Percentiles rank a stretch among this genome's conserved stretches.
Conservation (phyloP, 2,113 vertebrate species). For the Notarius quadriscutis region DNA sequence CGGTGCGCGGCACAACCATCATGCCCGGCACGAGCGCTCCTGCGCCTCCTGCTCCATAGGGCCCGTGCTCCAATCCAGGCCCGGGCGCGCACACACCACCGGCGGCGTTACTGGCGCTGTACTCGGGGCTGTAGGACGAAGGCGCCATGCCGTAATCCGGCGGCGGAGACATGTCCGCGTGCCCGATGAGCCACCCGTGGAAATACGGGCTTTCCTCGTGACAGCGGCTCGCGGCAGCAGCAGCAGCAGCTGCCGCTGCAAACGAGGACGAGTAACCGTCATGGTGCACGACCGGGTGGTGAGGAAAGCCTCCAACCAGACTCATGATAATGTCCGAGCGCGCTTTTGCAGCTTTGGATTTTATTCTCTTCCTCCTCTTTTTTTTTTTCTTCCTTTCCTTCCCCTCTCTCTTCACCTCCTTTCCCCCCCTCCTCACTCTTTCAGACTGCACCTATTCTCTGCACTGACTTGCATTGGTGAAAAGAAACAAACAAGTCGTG, state of each 20-base stretch:
- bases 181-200: constrained; percentile 94
- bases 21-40: constrained; percentile 77
- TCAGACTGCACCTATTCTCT: neutral
- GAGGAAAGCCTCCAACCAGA: constrained; percentile 92
- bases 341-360: neutral
- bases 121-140: constrained; percentile 93
- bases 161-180: constrained; percentile 94
- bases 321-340: constrained; percentile 75
- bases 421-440: neutral
- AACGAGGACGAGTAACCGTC: constrained; percentile 91
- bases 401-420: no score
- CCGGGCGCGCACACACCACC: constrained; percentile 34
- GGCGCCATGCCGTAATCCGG: constrained; percentile 92
- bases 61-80: constrained; percentile 81
- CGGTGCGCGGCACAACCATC: constrained; percentile 75
- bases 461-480: neutral
- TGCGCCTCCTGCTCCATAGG: constrained; percentile 86
- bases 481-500: constrained; percentile 20
- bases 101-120: constrained; percentile 79
- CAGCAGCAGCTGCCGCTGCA: constrained; percentile 85
- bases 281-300: constrained; percentile 96
- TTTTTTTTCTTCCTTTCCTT: neutral
- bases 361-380: neutral
- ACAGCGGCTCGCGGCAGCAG: constrained; percentile 84
- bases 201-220: constrained; percentile 96